Percentiles rank a stretch among this genome's conserved stretches.
phyloP scores from a whole-genome alignment of 2,888 invertebrate genomes.

The Portevinia maculata region DNA sequence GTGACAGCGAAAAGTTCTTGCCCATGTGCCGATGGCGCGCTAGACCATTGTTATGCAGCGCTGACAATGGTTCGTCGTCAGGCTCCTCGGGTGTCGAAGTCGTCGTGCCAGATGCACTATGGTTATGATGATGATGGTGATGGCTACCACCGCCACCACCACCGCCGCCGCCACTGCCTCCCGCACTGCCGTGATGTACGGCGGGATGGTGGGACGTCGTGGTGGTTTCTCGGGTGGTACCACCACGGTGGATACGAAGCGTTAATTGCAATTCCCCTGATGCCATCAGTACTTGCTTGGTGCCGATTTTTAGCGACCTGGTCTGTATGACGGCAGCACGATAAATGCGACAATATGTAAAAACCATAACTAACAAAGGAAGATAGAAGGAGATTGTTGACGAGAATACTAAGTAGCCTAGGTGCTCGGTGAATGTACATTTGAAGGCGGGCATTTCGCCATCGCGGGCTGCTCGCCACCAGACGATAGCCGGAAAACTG shows the following conservation, averaged over 20 bases:
- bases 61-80: slow-evolving; percentile 88
- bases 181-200: slow-evolving; percentile 82
- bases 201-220: slow-evolving; percentile 77
- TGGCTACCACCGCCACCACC: slow-evolving; percentile 75
- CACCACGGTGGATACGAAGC: slow-evolving; percentile 96
- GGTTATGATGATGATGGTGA: slow-evolving; percentile 80
- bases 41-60: slow-evolving; percentile 90
- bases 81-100: slow-evolving; percentile 87
- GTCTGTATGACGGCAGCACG: slow-evolving; percentile 96
- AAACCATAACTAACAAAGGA: slow-evolving; percentile 98
- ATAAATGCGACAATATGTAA: slow-evolving; percentile 98
- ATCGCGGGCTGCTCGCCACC: slow-evolving; percentile 95
- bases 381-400: slow-evolving; percentile 99
- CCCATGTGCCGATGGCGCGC: slow-evolving; percentile 88
- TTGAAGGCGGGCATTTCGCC: slow-evolving; percentile 92
- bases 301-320: slow-evolving; percentile 93
- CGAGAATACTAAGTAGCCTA: slow-evolving; percentile 98
- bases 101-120: slow-evolving; percentile 82
- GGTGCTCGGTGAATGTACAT: slow-evolving; percentile 98
- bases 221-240: slow-evolving; percentile 87
- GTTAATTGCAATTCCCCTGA: slow-evolving; percentile 94
- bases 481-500: slow-evolving; percentile 98
- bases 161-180: slow-evolving; percentile 78
- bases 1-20: slow-evolving; percentile 95
- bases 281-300: slow-evolving; percentile 93